Percentiles rank a stretch among this genome's conserved stretches.
These are phyloP conservation scores for Ptilodon capucinus DNA, from an alignment of 2,888 invertebrate species.

Conservation along the genomic window DNA sequence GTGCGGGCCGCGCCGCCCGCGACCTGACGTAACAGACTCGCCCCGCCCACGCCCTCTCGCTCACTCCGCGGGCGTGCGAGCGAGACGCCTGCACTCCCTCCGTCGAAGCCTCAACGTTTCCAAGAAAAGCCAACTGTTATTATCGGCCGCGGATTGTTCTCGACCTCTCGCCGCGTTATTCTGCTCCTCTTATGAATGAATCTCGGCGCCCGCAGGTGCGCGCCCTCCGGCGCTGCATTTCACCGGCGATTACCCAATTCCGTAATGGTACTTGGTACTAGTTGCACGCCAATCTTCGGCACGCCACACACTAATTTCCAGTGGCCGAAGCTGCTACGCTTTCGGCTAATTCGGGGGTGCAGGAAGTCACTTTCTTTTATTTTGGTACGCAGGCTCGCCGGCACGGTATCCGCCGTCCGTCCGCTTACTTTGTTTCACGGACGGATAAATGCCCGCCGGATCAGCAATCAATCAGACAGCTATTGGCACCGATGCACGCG, in stretches of 20 bases:
- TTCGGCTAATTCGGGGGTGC: slow-evolving; percentile 59
- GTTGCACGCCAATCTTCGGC: slow-evolving; percentile 68
- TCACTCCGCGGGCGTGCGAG: slow-evolving; percentile 55
- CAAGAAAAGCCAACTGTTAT: slow-evolving; percentile 80
- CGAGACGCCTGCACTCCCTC: slow-evolving; percentile 60
- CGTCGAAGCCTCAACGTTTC: slow-evolving; percentile 77
- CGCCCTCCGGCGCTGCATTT: slow-evolving; percentile 67
- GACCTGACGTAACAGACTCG: slow-evolving; percentile 66
- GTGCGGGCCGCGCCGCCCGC: slow-evolving; percentile 58
- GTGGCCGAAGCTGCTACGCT: slow-evolving; percentile 62
- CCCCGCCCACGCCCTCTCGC: slow-evolving; percentile 75
- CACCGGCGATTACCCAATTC: slow-evolving; percentile 65
- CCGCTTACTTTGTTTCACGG: slow-evolving; percentile 42
- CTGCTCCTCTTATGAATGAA: slow-evolving; percentile 75
- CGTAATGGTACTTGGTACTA: slow-evolving; percentile 56
- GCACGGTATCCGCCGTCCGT: slow-evolving; percentile 47
- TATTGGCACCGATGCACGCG: slow-evolving; percentile 71
- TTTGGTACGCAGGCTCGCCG: slow-evolving; percentile 48
- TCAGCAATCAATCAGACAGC: slow-evolving; percentile 61
- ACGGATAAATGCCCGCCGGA: slow-evolving; percentile 51
- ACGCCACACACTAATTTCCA: slow-evolving; percentile 74
- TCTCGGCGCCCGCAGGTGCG: slow-evolving; percentile 71
- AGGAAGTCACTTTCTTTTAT: slow-evolving; percentile 70
- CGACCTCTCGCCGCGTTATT: slow-evolving; percentile 65
- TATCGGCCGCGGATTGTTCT: slow-evolving; percentile 74